phyloP scores from a whole-genome alignment of 1,140 invertebrate genomes.

The Saccostrea cuccullata region DNA sequence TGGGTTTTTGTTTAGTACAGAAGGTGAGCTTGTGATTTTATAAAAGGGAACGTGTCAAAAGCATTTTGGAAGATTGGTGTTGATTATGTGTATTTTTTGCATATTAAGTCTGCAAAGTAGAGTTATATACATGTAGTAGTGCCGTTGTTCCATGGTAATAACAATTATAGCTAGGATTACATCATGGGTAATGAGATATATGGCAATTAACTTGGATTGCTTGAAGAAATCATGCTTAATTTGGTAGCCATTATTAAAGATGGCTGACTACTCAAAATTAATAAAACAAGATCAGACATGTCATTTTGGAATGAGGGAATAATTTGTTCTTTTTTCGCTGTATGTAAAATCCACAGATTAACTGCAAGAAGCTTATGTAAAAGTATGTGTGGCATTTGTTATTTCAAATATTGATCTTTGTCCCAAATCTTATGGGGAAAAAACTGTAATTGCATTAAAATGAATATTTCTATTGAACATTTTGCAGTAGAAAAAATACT shows the following conservation, averaged over 20 bases:
- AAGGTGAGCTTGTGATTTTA: slow-evolving; percentile 28
- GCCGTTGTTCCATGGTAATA: neutral
- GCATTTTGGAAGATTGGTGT: slow-evolving; percentile 1
- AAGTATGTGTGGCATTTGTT: slow-evolving; percentile 20
- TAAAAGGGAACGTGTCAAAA: neutral
- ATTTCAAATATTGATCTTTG: neutral
- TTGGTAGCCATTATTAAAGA: slow-evolving; percentile 26
- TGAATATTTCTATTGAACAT: neutral
- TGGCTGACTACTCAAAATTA: slow-evolving; percentile 19
- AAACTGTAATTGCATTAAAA: neutral
- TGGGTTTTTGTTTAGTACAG: slow-evolving; percentile 21
- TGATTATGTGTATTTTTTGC: neutral
- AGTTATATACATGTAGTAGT: neutral
- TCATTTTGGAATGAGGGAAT: neutral
- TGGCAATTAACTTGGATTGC: slow-evolving; percentile 29
- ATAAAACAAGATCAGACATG: neutral
- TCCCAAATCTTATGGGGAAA: neutral
- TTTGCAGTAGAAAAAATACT: neutral
- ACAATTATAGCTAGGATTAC: neutral
- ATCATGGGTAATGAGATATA: neutral
- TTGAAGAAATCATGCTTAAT: neutral
- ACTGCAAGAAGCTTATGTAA: neutral
- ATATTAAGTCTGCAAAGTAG: slow-evolving; percentile 22
- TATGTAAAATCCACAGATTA: slow-evolving; percentile 31
- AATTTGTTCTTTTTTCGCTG: neutral